Conservation (phyloP, 2,888 invertebrate genomes). For the Polymixis flavicincta region DNA sequence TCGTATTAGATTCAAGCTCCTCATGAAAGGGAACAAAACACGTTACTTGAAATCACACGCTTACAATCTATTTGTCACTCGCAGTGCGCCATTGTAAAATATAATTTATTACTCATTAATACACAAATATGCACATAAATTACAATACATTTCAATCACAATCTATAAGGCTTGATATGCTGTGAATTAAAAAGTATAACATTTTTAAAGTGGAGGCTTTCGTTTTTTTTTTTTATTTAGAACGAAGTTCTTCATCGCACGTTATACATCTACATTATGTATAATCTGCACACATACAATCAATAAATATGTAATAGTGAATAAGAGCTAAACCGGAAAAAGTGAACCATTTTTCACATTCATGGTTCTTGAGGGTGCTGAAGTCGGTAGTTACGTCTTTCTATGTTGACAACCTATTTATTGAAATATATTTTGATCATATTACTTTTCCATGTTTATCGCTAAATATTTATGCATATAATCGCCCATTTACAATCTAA, state of each 20-base stretch:
- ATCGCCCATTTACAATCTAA: too few relatives aligned
- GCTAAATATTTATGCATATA: too few relatives aligned
- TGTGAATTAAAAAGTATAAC: conserved; percentile 18
- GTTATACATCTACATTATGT: too few relatives aligned
- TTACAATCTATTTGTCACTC: conserved; percentile 23
- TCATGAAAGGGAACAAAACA: conserved; percentile 9
- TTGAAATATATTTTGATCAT: too few relatives aligned
- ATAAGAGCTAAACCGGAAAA: too few relatives aligned
- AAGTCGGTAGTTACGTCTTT: too few relatives aligned
- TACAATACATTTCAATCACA: conserved; percentile 59
- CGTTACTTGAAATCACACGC: conserved; percentile 16
- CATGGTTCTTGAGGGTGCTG: too few relatives aligned
- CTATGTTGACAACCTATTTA: too few relatives aligned
- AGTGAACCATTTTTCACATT: too few relatives aligned
- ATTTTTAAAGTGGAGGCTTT: background rate
- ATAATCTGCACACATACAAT: too few relatives aligned
- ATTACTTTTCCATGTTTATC: too few relatives aligned
- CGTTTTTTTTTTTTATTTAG: background rate
- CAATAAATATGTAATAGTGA: too few relatives aligned
- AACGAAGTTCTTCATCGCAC: background rate
- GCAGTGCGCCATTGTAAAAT: conserved; percentile 29
- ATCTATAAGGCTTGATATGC: conserved; percentile 11
- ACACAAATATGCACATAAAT: conserved; percentile 61
- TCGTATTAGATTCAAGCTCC: background rate
- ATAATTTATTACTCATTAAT: conserved; percentile 50